Base-by-base conservation (phyloP, 2,888 invertebrate species). In the Cataglyphis cursor region DNA sequence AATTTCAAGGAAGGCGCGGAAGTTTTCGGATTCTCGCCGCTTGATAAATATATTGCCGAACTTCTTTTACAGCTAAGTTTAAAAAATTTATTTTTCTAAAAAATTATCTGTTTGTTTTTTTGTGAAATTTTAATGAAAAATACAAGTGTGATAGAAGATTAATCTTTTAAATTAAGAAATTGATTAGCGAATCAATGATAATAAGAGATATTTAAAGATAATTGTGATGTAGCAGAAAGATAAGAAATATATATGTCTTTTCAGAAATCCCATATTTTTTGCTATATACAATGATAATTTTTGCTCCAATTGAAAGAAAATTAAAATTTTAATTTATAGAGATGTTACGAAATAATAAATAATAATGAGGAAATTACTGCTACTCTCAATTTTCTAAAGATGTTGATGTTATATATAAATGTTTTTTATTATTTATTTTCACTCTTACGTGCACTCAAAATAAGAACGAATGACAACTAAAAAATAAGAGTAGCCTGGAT, bases 401-500 rank as follows among this genome's bases (percentile, higher is more conserved):
- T 3, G 1, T 51, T 72, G 6, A 72, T 15, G 24, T 18, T 24
- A 57, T 51, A 15, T 8, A 15, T 18, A 31, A 31, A 31, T 31
- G 6, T 31, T 31, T 31, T 81, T 80, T 64, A 75, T 54, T 73
- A 41, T 10, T 18, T 59, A 81, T 41, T 88, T 88, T 6, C 6
- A 6, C 6, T 31, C 85, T 75, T 59, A 38, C 38, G 21, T 61
- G 62, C 61, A 61, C 59, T 48, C 38, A 10, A 41, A 41, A 41
- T 41, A 70, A 88, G 75, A 87, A 76, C n/a, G 75, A 70, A 83
- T 80, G 31, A 35, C 41, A 44, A 48, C 48, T 35, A 51, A 87
- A 81, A 82, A 68, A 76, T 72, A 41, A 81, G 1, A 48, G 15
- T 57, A 10, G 48, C 28, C 28, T 62, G 31, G 76, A 78, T 51